phyloP scores from a whole-genome alignment of 2,797 vertebrate genomes.

The Odontamblyopus rebecca region DNA sequence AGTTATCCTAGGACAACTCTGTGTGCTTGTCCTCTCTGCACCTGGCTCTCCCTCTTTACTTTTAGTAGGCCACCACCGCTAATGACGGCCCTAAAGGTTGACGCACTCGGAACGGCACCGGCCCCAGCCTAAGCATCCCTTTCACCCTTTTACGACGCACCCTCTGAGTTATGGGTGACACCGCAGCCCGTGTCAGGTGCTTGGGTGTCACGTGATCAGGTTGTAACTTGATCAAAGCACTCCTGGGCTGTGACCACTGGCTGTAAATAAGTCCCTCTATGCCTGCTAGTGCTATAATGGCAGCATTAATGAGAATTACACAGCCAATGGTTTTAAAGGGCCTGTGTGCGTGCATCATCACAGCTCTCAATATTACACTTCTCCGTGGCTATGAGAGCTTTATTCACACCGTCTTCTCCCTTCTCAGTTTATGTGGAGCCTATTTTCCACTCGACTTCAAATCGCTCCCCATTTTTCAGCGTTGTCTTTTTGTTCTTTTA shows the following conservation, averaged over 20 bases:
- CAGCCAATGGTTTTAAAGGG: conserved; percentile 74
- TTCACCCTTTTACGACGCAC: conserved; percentile 51
- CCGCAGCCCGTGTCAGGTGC: conserved; percentile 41
- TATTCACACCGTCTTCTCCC: conserved; percentile 32
- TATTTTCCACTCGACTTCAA: conserved; percentile 30
- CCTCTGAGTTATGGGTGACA: conserved; percentile 41
- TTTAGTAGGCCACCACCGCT: conserved; percentile 1
- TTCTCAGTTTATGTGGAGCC: conserved; percentile 5
- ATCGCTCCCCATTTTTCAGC: conserved; percentile 23
- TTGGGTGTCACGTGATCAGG: conserved; percentile 46
- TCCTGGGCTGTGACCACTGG: conserved; percentile 68
- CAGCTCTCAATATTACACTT: conserved; percentile 44
- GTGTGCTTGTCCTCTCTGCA: not conserved
- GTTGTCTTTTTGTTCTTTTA: conserved; percentile 40
- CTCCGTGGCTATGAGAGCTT: conserved; percentile 23
- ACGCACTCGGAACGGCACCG: conserved; percentile 34
- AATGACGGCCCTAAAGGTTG: conserved; percentile 20
- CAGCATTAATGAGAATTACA: conserved; percentile 77
- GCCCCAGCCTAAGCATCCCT: conserved; percentile 23
- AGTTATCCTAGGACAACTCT: conserved; percentile 8
- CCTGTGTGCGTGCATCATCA: conserved; percentile 67
- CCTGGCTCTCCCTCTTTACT: conserved; percentile 1
- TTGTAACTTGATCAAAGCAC: conserved; percentile 55
- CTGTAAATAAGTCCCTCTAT: conserved; percentile 63
- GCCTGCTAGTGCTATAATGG: conserved; percentile 61